These are phyloP conservation scores for Polydrusus cervinus DNA, from an alignment of 2,888 invertebrate species.

Conservation along the genomic window DNA sequence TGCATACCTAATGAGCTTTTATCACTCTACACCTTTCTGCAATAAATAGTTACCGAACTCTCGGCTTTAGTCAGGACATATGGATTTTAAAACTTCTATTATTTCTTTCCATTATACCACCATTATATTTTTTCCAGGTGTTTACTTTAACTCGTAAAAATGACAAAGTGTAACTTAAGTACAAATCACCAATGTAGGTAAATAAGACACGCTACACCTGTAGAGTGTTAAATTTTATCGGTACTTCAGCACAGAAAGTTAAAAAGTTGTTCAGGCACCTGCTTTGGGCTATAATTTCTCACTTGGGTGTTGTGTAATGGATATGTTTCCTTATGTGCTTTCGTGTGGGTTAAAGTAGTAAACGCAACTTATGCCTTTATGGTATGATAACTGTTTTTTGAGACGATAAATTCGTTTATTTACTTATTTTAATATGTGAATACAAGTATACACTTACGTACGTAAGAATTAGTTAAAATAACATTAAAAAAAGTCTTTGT, in stretches of 20 bases:
- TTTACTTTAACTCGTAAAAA: slow-evolving; percentile 16
- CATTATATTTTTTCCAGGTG: slow-evolving; percentile 11
- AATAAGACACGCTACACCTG: slow-evolving; percentile 43
- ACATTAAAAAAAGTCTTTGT: too few species aligned
- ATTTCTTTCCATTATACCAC: too few species aligned
- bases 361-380: slow-evolving; percentile 1
- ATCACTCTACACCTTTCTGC: too few species aligned
- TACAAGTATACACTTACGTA: too few species aligned
- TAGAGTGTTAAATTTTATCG: slow-evolving; percentile 47
- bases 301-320: slow-evolving; percentile 44
- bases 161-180: slow-evolving; percentile 36
- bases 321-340: slow-evolving; percentile 29
- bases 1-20: too few species aligned
- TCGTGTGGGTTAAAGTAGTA: slow-evolving; percentile 21
- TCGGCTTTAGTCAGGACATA: too few species aligned
- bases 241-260: slow-evolving; percentile 42
- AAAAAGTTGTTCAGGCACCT: slow-evolving; percentile 44
- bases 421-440: too few species aligned
- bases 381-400: background rate
- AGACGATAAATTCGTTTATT: background rate
- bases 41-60: too few species aligned
- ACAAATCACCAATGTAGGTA: slow-evolving; percentile 43
- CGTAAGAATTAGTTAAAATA: too few species aligned
- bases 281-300: slow-evolving; percentile 48
- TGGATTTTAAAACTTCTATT: too few species aligned